A percentile compares a stretch with the other conserved stretches of the same genome.
Conservation (phyloP, 2,113 vertebrate genomes). For the Clarias batrachus region DNA sequence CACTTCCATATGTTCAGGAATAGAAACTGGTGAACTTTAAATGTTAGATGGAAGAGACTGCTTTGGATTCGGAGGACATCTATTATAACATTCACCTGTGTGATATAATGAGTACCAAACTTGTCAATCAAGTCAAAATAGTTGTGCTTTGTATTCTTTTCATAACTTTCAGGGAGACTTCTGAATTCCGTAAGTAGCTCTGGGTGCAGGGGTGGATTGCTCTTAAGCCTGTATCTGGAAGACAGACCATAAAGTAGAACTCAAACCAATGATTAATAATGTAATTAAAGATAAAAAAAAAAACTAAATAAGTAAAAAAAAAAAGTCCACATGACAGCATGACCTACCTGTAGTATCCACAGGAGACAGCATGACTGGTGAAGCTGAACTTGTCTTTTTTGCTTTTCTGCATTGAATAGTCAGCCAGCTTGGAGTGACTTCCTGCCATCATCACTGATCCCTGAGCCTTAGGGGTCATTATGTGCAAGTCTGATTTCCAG, state of each 20-base stretch:
- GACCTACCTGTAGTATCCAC: slow-evolving; percentile 77
- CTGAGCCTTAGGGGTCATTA: fast-evolving
- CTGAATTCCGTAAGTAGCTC: slow-evolving; percentile 57
- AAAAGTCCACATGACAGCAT: not conserved
- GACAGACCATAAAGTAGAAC: not conserved
- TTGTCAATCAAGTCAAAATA: slow-evolving; percentile 70
- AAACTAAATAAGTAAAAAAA: no score
- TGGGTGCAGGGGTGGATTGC: slow-evolving; percentile 55
- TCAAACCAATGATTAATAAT: not conserved
- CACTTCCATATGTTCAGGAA: no score
- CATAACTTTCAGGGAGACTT: slow-evolving; percentile 43
- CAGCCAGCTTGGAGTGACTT: slow-evolving; percentile 67
- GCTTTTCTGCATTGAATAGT: slow-evolving; percentile 72
- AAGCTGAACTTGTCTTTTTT: slow-evolving; percentile 78
- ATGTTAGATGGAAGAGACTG: not conserved
- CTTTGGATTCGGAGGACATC: not conserved
- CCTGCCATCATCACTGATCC: slow-evolving; percentile 66
- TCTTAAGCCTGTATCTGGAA: slow-evolving; percentile 66
- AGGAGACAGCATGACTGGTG: slow-evolving; percentile 67
- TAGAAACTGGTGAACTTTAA: not conserved
- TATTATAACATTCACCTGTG: slow-evolving; percentile 59
- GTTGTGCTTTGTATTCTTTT: slow-evolving; percentile 53
- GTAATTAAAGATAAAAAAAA: not conserved
- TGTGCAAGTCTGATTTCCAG: slow-evolving; percentile 67
- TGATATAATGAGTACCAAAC: slow-evolving; percentile 77